These are phyloP conservation scores for Dynastes tityus DNA, from an alignment of 2,888 invertebrate species.

Conservation along the genomic window DNA sequence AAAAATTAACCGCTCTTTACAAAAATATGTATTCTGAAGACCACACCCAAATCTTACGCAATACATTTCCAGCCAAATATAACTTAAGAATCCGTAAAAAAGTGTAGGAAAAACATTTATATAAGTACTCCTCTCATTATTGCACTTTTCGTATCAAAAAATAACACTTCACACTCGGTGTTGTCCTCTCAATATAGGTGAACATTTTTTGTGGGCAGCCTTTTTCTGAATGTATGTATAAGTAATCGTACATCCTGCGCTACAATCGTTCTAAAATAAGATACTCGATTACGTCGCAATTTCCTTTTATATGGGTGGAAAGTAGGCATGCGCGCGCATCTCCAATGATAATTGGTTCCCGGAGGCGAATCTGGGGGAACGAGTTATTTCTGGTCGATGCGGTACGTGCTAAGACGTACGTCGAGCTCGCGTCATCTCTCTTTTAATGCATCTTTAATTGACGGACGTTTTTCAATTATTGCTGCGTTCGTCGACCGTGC, in stretches of 20 bases:
- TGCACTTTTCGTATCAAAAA: constrained; percentile 40
- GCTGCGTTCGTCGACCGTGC: constrained; percentile 25
- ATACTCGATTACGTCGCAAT: constrained; percentile 24
- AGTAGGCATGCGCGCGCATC: constrained; percentile 46
- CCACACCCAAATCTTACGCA: constrained; percentile 41
- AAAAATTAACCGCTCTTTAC: constrained; percentile 13
- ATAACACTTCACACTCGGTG: constrained; percentile 46
- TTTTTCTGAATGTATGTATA: constrained; percentile 4
- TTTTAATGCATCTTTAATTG: constrained; percentile 50
- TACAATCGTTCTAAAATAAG: constrained; percentile 49
- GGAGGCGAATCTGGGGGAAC: constrained; percentile 50
- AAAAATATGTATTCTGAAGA: constrained; percentile 11
- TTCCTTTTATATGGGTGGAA: constrained; percentile 30
- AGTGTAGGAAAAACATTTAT: constrained; percentile 24
- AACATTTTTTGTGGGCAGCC: not conserved
- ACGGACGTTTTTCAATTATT: constrained; percentile 41
- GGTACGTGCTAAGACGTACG: constrained; percentile 44
- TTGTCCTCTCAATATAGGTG: constrained; percentile 5
- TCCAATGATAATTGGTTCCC: constrained; percentile 46
- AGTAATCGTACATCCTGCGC: constrained; percentile 34
- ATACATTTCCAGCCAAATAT: constrained; percentile 13
- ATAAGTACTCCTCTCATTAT: constrained; percentile 28
- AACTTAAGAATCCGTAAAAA: constrained; percentile 19
- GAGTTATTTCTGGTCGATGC: constrained; percentile 49
- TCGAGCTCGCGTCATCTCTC: constrained; percentile 24